Evolutionary conservation across 1,140 invertebrate species (phyloP).

Genomic region (Lerema accius): DNA sequence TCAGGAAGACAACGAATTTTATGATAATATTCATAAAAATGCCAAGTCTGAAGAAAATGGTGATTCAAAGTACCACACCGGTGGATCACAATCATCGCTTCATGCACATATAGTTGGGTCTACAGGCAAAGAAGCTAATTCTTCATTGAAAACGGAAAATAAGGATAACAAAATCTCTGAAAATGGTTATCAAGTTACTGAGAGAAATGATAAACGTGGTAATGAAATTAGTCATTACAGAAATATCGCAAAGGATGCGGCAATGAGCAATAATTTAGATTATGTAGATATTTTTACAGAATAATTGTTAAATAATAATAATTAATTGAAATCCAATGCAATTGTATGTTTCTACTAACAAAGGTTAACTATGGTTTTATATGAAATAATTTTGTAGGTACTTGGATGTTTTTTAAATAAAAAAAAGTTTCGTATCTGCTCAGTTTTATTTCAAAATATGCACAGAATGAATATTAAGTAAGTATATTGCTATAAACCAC

Average conservation of each 20-base stretch:
- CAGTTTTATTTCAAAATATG: not conserved
- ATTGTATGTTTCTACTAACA: not conserved
- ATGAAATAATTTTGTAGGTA: no score
- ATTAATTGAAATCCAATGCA: constrained; percentile 15
- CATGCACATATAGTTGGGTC: constrained; percentile 47
- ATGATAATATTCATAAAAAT: constrained; percentile 82
- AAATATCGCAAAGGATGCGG: constrained; percentile 49
- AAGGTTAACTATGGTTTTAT: no score
- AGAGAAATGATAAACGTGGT: constrained; percentile 37
- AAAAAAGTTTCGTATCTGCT: not conserved
- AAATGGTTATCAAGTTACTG: constrained; percentile 40
- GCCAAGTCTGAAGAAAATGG: constrained; percentile 53
- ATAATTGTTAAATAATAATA: not conserved
- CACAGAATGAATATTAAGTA: constrained; percentile 7
- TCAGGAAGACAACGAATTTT: constrained; percentile 88
- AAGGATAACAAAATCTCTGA: constrained; percentile 39
- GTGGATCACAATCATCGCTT: constrained; percentile 53
- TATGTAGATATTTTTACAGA: constrained; percentile 41
- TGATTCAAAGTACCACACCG: constrained; percentile 43
- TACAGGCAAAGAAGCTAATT: constrained; percentile 41
- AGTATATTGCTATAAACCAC: no score
- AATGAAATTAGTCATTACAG: constrained; percentile 46
- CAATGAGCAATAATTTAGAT: constrained; percentile 50
- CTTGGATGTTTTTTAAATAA: not conserved
- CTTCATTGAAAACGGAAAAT: constrained; percentile 41